Evolutionary conservation across 2,888 invertebrate species (phyloP), one percentile per base, ranked within the genome.

Genomic region (Ennomos quercinarius): DNA sequence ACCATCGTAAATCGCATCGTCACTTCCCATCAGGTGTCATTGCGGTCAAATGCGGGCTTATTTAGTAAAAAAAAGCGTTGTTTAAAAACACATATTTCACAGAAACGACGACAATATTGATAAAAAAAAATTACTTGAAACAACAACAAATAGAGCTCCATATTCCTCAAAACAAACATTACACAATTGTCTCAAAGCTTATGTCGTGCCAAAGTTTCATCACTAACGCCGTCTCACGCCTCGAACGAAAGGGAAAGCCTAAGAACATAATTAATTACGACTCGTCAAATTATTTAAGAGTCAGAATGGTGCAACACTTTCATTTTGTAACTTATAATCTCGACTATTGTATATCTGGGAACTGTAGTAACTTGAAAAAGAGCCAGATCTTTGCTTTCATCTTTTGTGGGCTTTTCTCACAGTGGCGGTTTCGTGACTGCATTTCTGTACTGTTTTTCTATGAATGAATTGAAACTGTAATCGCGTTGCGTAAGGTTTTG

Each of bases 181-280:
- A 61, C 60, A 40, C 47, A 61, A 55, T 43, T 43, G 13, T 49
- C 45, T 57, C 41, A 55, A 48, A 45, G 9, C 48, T n/a, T n/a
- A 59, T 44, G 44, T 56, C 63, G 60, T 55, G 51, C 68, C 40
- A 41, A 54, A 71, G 72, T 73, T 76, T 74, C 76, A 71, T 77
- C 74, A 75, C 54, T 57, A 43, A 35, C 52, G 44, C 9, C 54
- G 57, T 66, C 69, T 64, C 72, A 77, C 80, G 73, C 76, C 72
- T 67, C 58, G 40, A 61, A 70, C 55, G 74, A 81, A 78, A 81
- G 77, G 72, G 80, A 83, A 81, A 82, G 77, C 75, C 68, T 70
- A 77, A 65, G 58, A 55, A 61, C 61, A 63, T 76, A 78, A 86
- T 86, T 86, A 87, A 89, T 84, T 78, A 51, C 49, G 43, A 38